Conservation (phyloP, 2,888 invertebrate genomes). For the Halictus ligatus region DNA sequence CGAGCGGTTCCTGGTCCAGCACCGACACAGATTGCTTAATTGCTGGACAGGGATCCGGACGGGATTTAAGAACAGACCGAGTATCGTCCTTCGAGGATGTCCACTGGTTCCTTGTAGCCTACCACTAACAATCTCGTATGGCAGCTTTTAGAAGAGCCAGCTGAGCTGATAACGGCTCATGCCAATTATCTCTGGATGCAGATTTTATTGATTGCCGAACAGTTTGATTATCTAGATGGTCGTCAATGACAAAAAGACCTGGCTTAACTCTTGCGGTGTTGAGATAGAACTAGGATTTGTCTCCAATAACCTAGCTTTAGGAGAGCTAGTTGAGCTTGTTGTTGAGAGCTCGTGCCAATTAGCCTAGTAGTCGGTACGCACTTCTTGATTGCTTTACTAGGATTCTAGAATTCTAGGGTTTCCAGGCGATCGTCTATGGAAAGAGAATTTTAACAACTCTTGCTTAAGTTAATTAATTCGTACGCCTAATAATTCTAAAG, state of each 20-base stretch:
- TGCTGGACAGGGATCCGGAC: background rate
- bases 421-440: too few species aligned
- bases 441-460: too few species aligned
- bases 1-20: background rate
- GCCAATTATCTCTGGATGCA: background rate
- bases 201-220: background rate
- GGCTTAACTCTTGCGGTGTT: background rate
- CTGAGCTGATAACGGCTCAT: background rate
- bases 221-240: background rate
- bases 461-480: too few species aligned
- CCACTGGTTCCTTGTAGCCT: background rate
- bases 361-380: background rate
- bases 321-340: background rate
- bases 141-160: background rate
- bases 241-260: background rate
- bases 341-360: background rate
- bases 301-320: too few species aligned
- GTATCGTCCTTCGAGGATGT: background rate
- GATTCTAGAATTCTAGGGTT: too few species aligned
- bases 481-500: too few species aligned
- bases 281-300: background rate
- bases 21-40: conserved; percentile 2
- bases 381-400: background rate
- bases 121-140: background rate
- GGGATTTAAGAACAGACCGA: background rate